A percentile compares a stretch with the other conserved stretches of the same genome.
phyloP scores from a whole-genome alignment of 2,888 invertebrate genomes.

The Axea sp. region DNA sequence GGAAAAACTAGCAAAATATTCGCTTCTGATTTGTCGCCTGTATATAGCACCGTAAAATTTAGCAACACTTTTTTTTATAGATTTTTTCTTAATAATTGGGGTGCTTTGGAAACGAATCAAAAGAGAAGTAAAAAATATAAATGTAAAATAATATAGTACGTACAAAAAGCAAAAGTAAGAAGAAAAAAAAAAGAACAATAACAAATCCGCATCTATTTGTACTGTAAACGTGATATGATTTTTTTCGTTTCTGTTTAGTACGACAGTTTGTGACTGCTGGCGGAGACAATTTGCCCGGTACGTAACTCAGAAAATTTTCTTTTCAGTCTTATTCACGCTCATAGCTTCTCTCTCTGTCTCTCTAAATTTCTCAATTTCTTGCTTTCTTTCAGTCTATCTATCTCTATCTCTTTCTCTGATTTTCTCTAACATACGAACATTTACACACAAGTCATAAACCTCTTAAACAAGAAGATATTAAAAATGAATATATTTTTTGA shows the following conservation, averaged over 20 bases:
- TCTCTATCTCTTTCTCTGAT: slow-evolving; percentile 39
- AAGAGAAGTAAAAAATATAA: slow-evolving; percentile 60
- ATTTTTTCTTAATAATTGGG: not conserved
- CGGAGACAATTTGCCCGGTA: slow-evolving; percentile 81
- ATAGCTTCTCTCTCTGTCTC: slow-evolving; percentile 64
- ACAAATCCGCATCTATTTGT: slow-evolving; percentile 60
- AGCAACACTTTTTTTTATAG: no score
- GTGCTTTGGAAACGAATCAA: slow-evolving; percentile 63
- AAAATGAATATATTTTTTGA: slow-evolving; percentile 20
- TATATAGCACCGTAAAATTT: not conserved
- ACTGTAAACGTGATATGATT: slow-evolving; percentile 65
- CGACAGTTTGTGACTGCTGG: slow-evolving; percentile 80
- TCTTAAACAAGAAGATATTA: slow-evolving; percentile 16
- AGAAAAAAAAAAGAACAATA: slow-evolving; percentile 35
- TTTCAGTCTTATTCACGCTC: slow-evolving; percentile 72
- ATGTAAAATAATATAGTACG: not conserved
- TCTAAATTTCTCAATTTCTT: slow-evolving; percentile 53
- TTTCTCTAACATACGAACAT: slow-evolving; percentile 62
- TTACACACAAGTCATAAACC: slow-evolving; percentile 59
- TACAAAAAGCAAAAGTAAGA: slow-evolving; percentile 17
- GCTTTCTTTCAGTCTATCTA: slow-evolving; percentile 59
- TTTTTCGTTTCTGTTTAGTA: slow-evolving; percentile 80
- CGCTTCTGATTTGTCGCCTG: slow-evolving; percentile 42
- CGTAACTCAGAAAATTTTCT: slow-evolving; percentile 79
- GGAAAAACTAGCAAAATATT: slow-evolving; percentile 10